Evolutionary conservation across 1,140 invertebrate species (phyloP), one percentile per base, ranked within the genome.

Genomic region (Pomacea maculata): DNA sequence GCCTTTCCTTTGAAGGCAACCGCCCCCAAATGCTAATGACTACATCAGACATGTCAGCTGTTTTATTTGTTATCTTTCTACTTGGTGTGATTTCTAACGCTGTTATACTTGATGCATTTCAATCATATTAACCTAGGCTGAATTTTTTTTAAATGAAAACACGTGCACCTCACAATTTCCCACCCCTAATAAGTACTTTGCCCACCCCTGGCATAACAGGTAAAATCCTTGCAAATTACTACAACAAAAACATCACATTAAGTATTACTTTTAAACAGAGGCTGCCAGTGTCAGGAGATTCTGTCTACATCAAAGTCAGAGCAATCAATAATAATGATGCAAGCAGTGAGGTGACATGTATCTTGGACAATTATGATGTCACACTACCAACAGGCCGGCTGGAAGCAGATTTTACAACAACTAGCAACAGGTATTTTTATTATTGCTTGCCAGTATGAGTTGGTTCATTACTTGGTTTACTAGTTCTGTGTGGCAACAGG

Each of bases 311-410:
- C 83, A 84, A 80, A 17, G 83, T 87, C 19, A 78, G 25, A 57
- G 85, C 80, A 52, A 75, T 63, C 45, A 87, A 87, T 78, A 82
- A 78, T 34, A 79, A 71, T 14, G 84, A 84, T 52, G 76, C n/a
- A 34, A 55, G 67, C 25, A 57, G 75, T 15, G 72, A 67, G 15
- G 83, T 82, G 3, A 80, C 82, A 17, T 87, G 86, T 80, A 71
- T 25, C 17, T 29, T 87, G 17, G 76, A 75, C 1, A 87, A 85
- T 8, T 87, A 85, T 78, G 86, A 87, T 70, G 79, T 82, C n/a
- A 86, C 83, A 11, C 75, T 86, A 55, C 86, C 86, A 25, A 76
- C 63, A 45, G 86, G 86, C n/a, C 77, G 84, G n/a, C 71, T 87
- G 19, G 74, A 78, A 5, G 79, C 80, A 9, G 85, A 80, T 12